phyloP scores from a whole-genome alignment of 2,797 vertebrate species.

The Aplochiton taeniatus region DNA sequence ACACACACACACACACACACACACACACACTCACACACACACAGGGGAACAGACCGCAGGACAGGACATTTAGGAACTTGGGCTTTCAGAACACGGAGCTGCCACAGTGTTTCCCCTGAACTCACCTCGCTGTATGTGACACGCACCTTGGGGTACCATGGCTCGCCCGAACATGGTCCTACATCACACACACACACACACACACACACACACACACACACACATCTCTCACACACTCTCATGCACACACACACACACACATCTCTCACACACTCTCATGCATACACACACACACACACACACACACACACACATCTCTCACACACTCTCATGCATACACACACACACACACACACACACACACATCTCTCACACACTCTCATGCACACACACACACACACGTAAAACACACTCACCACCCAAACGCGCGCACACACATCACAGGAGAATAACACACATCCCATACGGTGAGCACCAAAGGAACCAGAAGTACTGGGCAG shows the following conservation, averaged over 20 bases:
- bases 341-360: too few relatives aligned
- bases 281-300: too few relatives aligned
- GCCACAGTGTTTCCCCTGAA: conserved; percentile 50
- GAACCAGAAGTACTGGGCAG: conserved; percentile 35
- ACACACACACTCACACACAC: conserved; percentile 2
- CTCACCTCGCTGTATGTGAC: conserved; percentile 41
- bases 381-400: too few relatives aligned
- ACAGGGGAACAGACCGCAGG: conserved; percentile 29
- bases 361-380: too few relatives aligned
- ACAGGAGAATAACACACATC: too few relatives aligned
- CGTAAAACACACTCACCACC: too few relatives aligned
- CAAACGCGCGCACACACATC: too few relatives aligned
- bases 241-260: too few relatives aligned
- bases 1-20: conserved; percentile 2
- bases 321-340: too few relatives aligned
- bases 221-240: too few relatives aligned
- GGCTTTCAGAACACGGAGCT: background rate
- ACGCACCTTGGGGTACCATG: conserved; percentile 33
- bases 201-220: conserved; percentile 12
- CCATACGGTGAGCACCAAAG: background rate
- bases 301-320: too few relatives aligned
- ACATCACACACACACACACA: conserved; percentile 51
- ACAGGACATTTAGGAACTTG: background rate
- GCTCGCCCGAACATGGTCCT: conserved; percentile 44
- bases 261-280: too few relatives aligned